A percentile compares a stretch with the other conserved stretches of the same genome.
These are phyloP conservation scores for Pomatostomus ruficeps DNA, from an alignment of 2,113 vertebrate species.

Conservation along the genomic window DNA sequence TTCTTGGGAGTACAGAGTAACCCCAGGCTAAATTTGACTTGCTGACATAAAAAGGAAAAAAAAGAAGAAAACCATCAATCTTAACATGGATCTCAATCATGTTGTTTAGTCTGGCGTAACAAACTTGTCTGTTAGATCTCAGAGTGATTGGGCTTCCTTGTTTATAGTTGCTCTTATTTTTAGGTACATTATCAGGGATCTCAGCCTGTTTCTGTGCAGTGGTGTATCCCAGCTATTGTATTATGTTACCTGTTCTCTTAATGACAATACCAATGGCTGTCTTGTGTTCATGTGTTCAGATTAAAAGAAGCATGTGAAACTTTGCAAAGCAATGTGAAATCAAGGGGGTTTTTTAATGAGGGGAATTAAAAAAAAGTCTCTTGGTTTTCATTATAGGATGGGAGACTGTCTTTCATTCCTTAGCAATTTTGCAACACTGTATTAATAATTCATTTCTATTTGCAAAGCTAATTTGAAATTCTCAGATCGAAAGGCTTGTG, in stretches of 20 bases:
- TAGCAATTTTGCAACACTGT: not conserved
- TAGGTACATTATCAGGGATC: not conserved
- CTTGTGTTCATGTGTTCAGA: not conserved
- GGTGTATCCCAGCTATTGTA: not conserved
- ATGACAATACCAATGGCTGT: not conserved
- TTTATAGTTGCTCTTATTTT: slow-evolving; percentile 31
- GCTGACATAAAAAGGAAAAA: not conserved
- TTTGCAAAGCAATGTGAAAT: not conserved
- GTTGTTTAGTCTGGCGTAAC: not conserved
- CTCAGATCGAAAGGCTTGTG: not conserved
- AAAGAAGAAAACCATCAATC: not conserved
- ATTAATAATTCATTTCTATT: slow-evolving; percentile 21
- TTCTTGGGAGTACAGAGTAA: not conserved
- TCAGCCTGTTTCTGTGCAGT: not conserved
- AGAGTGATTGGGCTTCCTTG: not conserved
- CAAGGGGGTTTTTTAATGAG: not conserved
- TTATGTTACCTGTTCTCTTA: not conserved
- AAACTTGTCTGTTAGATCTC: not conserved
- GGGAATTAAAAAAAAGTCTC: not conserved
- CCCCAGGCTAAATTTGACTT: not conserved
- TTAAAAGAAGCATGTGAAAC: not conserved
- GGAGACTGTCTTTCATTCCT: not conserved
- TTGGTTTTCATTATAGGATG: not conserved
- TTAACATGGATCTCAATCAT: not conserved
- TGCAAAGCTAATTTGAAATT: not conserved